Conservation (phyloP, 2,797 vertebrate species). For the Phoeniculus purpureus region DNA sequence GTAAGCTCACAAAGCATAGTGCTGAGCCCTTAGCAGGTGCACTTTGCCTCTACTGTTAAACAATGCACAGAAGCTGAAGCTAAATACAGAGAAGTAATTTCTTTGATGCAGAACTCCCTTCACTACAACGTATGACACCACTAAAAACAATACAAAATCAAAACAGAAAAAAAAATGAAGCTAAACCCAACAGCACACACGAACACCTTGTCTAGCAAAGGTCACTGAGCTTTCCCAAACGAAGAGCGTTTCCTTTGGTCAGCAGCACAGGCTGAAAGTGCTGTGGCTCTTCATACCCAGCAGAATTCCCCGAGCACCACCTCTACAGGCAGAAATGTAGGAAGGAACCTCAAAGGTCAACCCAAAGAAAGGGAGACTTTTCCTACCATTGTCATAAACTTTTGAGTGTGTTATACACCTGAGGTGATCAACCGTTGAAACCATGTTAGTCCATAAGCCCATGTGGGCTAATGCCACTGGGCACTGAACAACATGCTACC, state of each 20-base stretch:
- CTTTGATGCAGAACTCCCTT: background rate
- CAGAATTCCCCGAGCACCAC: background rate
- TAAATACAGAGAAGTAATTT: background rate
- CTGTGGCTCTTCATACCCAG: background rate
- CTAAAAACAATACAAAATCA: background rate
- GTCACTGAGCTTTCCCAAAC: background rate
- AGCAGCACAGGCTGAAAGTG: background rate
- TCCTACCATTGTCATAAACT: background rate
- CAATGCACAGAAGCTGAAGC: background rate
- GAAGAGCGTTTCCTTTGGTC: background rate
- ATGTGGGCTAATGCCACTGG: background rate
- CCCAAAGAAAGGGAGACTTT: background rate
- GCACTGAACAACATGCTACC: background rate
- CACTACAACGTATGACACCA: background rate
- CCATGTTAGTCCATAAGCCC: background rate
- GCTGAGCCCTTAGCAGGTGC: background rate
- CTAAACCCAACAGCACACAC: background rate
- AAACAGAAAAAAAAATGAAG: background rate
- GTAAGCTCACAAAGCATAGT: background rate
- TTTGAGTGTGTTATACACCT: background rate
- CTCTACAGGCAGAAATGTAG: background rate
- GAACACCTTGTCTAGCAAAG: background rate
- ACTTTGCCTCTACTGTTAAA: background rate
- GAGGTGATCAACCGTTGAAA: background rate
- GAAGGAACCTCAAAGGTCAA: background rate